A percentile compares a stretch with the other conserved stretches of the same genome.
These are phyloP conservation scores for Metellina segmentata DNA, from an alignment of 2,888 invertebrate genomes.

Conservation along the genomic window DNA sequence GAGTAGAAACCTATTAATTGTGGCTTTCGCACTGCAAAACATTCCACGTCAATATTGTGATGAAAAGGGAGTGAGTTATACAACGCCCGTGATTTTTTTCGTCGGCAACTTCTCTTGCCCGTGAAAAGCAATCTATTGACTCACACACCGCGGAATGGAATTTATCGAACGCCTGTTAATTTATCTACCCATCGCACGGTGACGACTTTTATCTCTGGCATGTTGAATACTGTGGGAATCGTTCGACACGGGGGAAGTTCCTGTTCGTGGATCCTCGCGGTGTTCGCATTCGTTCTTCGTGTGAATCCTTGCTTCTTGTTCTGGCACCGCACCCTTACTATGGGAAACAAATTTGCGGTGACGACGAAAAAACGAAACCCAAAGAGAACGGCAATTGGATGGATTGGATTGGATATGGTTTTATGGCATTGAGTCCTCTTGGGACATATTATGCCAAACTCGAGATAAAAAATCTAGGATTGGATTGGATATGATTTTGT, in stretches of 20 bases:
- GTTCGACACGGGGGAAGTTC: not conserved
- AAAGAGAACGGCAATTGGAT: constrained; percentile 77
- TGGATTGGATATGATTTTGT: no score
- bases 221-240: not conserved
- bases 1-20: constrained; percentile 48
- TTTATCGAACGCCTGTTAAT: not conserved
- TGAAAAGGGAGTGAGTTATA: not conserved
- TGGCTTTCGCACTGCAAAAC: not conserved
- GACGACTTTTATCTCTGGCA: not conserved
- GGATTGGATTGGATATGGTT: no score
- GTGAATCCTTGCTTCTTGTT: not conserved
- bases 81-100: no score
- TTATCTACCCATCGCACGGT: constrained; percentile 5
- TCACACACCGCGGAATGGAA: constrained; percentile 10
- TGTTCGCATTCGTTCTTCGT: not conserved
- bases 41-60: constrained; percentile 15
- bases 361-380: constrained; percentile 76
- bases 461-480: no score
- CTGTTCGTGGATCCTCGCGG: not conserved
- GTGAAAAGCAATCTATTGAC: not conserved
- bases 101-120: no score
- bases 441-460: no score
- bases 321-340: not conserved
- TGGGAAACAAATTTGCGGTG: constrained; percentile 67
- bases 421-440: no score